These are phyloP conservation scores for Semnornis frantzii DNA, from an alignment of 2,113 vertebrate genomes.

Conservation along the genomic window DNA sequence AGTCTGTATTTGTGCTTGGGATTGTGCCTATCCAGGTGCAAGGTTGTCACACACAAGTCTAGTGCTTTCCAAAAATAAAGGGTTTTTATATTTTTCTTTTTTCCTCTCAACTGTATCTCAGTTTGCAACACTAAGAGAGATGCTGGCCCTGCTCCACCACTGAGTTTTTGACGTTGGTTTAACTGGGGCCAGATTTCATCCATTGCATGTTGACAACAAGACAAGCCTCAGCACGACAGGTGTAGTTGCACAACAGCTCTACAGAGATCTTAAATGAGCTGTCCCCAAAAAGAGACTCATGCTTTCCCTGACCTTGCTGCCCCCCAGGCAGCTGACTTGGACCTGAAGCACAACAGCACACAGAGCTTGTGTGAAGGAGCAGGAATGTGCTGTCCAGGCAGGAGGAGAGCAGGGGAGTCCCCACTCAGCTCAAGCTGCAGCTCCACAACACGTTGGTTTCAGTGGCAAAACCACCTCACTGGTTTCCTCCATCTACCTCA, in stretches of 20 bases:
- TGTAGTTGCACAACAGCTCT: neutral
- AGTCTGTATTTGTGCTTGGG: no score
- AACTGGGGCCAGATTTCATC: neutral
- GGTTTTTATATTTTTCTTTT: no score
- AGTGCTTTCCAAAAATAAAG: neutral
- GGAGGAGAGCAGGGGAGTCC: neutral
- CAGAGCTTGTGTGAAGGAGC: neutral
- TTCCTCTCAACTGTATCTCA: neutral
- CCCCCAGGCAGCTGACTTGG: fast-evolving
- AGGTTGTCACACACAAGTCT: neutral
- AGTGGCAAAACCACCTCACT: neutral
- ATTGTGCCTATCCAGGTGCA: neutral
- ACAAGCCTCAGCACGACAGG: neutral
- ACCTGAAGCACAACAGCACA: fast-evolving
- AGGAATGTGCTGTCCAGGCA: neutral
- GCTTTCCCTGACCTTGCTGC: neutral
- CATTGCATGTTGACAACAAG: neutral
- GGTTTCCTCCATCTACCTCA: neutral
- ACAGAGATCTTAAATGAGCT: neutral
- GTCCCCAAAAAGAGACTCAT: neutral
- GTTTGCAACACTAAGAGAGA: neutral
- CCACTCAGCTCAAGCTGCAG: neutral
- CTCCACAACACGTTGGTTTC: neutral
- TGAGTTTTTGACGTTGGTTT: neutral
- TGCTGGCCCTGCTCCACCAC: neutral